Evolutionary conservation across 2,888 invertebrate genomes (phyloP).

Genomic region (Syritta pipiens): DNA sequence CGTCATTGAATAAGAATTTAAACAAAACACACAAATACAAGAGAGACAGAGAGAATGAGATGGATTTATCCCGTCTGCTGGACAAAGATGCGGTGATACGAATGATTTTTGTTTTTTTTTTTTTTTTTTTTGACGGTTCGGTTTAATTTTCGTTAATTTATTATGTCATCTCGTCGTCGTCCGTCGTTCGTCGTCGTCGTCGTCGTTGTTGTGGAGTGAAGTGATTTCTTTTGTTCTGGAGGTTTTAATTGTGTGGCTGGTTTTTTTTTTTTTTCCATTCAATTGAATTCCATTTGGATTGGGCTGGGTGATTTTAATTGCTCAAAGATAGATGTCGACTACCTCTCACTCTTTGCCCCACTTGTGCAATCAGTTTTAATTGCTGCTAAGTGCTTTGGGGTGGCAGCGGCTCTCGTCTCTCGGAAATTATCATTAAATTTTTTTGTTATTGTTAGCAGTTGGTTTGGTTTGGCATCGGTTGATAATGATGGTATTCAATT

Average conservation of each 20-base stretch:
- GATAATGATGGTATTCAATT: conserved; percentile 50
- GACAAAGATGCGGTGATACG: neutral
- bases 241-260: conserved; percentile 56
- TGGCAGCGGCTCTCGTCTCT: neutral
- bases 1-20: conserved; percentile 44
- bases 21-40: conserved; percentile 9
- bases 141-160: too few relatives aligned
- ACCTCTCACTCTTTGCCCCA: neutral
- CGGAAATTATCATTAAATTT: neutral
- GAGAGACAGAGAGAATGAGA: conserved; percentile 5
- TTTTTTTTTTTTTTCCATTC: neutral
- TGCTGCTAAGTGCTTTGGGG: conserved; percentile 37
- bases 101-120: conserved; percentile 40
- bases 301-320: conserved; percentile 55
- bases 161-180: conserved; percentile 62
- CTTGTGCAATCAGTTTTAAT: conserved; percentile 51
- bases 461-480: too few relatives aligned
- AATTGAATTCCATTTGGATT: conserved; percentile 57
- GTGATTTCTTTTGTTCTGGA: conserved; percentile 49
- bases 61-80: neutral
- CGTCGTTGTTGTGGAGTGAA: conserved; percentile 12
- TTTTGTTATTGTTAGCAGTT: conserved; percentile 20
- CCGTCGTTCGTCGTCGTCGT: too few relatives aligned
- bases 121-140: too few relatives aligned
- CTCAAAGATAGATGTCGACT: conserved; percentile 15